Evolutionary conservation across 2,113 vertebrate genomes (phyloP).

Genomic region (Misgurnus anguillicaudatus): DNA sequence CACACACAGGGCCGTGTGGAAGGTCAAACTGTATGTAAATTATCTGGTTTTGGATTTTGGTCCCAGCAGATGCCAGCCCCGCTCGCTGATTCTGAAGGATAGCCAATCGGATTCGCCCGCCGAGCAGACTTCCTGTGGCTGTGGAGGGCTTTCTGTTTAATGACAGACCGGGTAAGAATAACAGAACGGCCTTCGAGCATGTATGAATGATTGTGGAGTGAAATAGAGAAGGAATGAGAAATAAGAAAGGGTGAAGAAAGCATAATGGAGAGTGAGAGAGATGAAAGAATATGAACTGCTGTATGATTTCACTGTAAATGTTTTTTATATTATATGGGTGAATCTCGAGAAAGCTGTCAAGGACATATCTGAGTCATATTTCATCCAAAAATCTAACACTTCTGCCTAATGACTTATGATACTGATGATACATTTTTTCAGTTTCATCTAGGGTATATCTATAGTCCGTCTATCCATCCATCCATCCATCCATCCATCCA

Average conservation of each 20-base stretch:
- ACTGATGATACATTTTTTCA: too few relatives aligned
- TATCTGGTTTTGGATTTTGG: slow-evolving; percentile 27
- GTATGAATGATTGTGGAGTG: slow-evolving; percentile 16
- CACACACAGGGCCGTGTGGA: slow-evolving; percentile 21
- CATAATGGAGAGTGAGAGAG: not conserved
- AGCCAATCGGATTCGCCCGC: slow-evolving; percentile 13
- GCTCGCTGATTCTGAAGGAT: slow-evolving; percentile 26
- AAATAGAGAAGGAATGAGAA: slow-evolving; percentile 11
- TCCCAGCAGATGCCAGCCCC: slow-evolving; percentile 26
- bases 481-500: too few relatives aligned
- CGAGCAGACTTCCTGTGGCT: slow-evolving; percentile 29
- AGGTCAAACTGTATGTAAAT: slow-evolving; percentile 46
- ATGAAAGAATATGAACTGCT: not conserved
- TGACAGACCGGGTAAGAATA: slow-evolving; percentile 32
- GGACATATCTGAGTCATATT: not conserved
- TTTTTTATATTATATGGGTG: not conserved
- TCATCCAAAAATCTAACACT: not conserved
- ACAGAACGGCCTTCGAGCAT: slow-evolving; percentile 15
- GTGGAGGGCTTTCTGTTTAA: slow-evolving; percentile 38
- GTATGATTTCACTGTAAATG: not conserved
- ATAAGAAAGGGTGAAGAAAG: not conserved
- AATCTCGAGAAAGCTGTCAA: not conserved
- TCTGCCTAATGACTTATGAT: too few relatives aligned
- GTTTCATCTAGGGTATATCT: too few relatives aligned
- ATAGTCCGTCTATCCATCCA: too few relatives aligned